phyloP scores from a whole-genome alignment of 2,888 invertebrate genomes.

The Phaedon cochleariae region DNA sequence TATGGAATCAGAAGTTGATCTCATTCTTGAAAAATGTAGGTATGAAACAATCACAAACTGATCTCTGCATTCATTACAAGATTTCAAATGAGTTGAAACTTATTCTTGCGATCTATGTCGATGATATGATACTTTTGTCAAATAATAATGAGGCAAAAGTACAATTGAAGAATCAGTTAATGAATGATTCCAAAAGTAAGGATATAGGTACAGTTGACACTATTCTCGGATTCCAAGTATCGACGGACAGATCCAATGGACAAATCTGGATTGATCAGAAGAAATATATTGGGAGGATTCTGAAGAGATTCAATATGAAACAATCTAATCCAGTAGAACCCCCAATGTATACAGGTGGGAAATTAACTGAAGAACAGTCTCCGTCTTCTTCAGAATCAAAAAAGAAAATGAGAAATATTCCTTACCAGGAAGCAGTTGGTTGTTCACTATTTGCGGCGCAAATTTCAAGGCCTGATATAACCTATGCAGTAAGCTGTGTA shows the following conservation, averaged over 20 bases:
- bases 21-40: conserved; percentile 15
- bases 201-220: neutral
- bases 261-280: too few species aligned
- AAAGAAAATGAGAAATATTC: too few species aligned
- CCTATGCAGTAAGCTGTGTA: too few species aligned
- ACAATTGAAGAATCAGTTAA: conserved; percentile 3
- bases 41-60: conserved; percentile 12
- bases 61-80: conserved; percentile 10
- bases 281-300: too few species aligned
- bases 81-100: neutral
- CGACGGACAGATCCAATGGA: neutral
- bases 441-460: too few species aligned
- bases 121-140: conserved; percentile 12
- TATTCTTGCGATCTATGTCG: conserved; percentile 16
- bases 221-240: neutral
- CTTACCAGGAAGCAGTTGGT: conserved; percentile 1
- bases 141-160: conserved; percentile 8
- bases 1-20: conserved; percentile 20
- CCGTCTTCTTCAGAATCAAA: neutral
- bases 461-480: too few species aligned
- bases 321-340: conserved; percentile 19
- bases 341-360: conserved; percentile 12
- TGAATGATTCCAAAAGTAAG: conserved; percentile 4
- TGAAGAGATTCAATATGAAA: too few species aligned
- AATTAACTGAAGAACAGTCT: conserved; percentile 11